Percentiles rank a stretch among this genome's conserved stretches.
These are phyloP conservation scores for Cryptoblepharus egeriae DNA, from an alignment of 2,797 vertebrate species.

Conservation along the genomic window DNA sequence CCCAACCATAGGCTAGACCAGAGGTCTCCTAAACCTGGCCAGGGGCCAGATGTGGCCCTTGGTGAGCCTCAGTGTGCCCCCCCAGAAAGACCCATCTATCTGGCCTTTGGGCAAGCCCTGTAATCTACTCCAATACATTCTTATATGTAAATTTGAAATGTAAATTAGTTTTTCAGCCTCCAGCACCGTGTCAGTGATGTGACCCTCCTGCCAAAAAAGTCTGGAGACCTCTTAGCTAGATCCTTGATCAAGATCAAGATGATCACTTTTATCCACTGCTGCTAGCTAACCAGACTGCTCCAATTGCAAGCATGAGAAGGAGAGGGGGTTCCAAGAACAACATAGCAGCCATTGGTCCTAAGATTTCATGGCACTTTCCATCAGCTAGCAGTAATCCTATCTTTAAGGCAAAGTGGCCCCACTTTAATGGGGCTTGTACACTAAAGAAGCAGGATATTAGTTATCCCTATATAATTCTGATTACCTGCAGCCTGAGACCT, in stretches of 20 bases:
- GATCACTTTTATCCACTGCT: background rate
- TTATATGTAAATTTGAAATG: too few relatives aligned
- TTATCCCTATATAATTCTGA: background rate
- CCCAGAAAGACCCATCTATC: too few relatives aligned
- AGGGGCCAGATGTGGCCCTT: too few relatives aligned
- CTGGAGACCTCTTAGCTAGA: too few relatives aligned
- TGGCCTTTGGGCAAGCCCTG: too few relatives aligned
- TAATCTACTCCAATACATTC: too few relatives aligned
- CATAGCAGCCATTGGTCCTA: background rate
- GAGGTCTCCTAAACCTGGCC: too few relatives aligned
- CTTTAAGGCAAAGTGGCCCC: background rate
- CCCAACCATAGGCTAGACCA: background rate
- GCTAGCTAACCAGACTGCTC: background rate
- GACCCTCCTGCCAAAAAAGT: too few relatives aligned
- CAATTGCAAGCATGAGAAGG: background rate
- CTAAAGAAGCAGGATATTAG: background rate
- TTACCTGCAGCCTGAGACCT: background rate
- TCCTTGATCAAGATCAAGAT: too few relatives aligned
- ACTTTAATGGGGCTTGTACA: background rate
- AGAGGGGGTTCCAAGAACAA: background rate
- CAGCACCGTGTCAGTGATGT: too few relatives aligned
- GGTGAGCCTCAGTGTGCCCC: too few relatives aligned
- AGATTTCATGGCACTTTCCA: background rate
- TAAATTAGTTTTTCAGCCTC: too few relatives aligned
- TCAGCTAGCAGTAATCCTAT: background rate